Evolutionary conservation across 2,888 invertebrate species (phyloP).

Genomic region (Aporophyla lueneburgensis): DNA sequence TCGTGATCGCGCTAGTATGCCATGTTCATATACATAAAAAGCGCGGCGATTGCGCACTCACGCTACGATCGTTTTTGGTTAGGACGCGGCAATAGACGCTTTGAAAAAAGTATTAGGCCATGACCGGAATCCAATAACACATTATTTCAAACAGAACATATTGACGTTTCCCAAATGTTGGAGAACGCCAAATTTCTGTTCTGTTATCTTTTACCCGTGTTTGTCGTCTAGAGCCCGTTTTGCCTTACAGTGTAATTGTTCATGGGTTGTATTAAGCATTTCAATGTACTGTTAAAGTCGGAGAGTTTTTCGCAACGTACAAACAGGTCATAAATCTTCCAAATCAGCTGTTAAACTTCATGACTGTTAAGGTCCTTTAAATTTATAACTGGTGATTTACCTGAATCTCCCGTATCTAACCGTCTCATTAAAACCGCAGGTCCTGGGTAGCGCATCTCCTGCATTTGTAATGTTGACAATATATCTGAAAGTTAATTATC

Average conservation of each 20-base stretch:
- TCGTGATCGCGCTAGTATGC: no score
- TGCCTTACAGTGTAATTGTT: no score
- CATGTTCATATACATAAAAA: no score
- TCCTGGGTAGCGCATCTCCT: not conserved
- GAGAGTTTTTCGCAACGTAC: not conserved
- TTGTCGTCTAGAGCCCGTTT: not conserved
- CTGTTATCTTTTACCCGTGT: not conserved
- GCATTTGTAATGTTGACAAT: not conserved
- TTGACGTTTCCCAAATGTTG: not conserved
- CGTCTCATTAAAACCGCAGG: conserved; percentile 6
- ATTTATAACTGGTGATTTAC: not conserved
- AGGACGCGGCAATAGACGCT: not conserved
- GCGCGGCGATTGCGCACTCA: no score
- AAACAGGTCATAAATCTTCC: not conserved
- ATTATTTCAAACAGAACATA: not conserved
- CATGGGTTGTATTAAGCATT: no score
- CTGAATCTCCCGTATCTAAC: not conserved
- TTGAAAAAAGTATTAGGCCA: not conserved
- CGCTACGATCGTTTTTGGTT: no score
- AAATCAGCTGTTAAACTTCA: not conserved
- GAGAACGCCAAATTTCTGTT: no score
- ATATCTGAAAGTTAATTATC: not conserved
- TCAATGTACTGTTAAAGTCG: no score
- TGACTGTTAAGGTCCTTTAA: not conserved
- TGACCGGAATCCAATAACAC: not conserved